A percentile compares a stretch with the other conserved stretches of the same genome.
phyloP scores from a whole-genome alignment of 2,113 vertebrate species.

The Paradoxurus hermaphroditus region DNA sequence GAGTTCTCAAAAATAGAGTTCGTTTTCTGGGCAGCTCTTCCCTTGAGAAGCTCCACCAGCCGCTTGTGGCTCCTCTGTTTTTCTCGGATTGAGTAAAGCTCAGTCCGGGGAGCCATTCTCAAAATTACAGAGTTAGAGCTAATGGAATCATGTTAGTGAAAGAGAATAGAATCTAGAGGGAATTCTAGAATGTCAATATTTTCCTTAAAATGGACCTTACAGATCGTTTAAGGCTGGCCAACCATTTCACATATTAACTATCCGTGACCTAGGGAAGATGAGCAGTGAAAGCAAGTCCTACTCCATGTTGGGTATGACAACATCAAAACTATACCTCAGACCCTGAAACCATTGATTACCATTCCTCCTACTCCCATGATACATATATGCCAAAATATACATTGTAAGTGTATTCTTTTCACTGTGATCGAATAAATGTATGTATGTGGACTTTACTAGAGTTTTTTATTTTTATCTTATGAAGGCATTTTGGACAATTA shows the following conservation, averaged over 20 bases:
- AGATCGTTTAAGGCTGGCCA: background rate
- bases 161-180: background rate
- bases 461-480: background rate
- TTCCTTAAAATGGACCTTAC: background rate
- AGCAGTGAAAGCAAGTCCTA: background rate
- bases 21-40: background rate
- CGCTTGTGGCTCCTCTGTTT: background rate
- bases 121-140: background rate
- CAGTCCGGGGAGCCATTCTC: background rate
- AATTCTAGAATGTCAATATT: background rate
- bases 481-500: background rate
- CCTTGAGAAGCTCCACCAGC: background rate
- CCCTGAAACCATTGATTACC: background rate
- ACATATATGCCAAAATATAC: background rate
- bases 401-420: background rate
- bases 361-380: background rate
- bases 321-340: background rate
- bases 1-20: background rate
- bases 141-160: background rate
- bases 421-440: background rate
- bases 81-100: background rate
- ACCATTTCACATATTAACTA: background rate
- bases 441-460: background rate
- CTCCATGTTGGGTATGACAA: background rate
- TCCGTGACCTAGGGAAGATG: background rate